Percentiles rank a stretch among this genome's conserved stretches.
Conservation (phyloP, 1,140 invertebrate species). For the Macrotrachela quadricornifera region DNA sequence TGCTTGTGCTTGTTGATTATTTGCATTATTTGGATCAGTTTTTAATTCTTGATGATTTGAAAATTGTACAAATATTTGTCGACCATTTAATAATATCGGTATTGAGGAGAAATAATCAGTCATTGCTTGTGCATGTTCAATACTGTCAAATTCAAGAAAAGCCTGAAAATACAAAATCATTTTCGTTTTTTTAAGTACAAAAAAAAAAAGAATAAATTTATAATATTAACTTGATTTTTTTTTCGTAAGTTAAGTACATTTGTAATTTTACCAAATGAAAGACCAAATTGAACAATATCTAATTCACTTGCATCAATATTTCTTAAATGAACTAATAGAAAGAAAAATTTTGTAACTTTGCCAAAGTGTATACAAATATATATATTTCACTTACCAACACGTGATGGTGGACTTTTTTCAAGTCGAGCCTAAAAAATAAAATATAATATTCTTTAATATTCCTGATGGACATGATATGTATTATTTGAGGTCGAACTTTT, state of each 20-base stretch:
- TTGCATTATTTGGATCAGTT: conserved; percentile 10
- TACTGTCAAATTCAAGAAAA: conserved; percentile 82
- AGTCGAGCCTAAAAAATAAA: too few relatives aligned
- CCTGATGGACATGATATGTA: too few relatives aligned
- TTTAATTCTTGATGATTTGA: conserved; percentile 65
- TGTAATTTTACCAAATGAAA: conserved; percentile 74
- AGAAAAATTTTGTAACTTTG: too few relatives aligned
- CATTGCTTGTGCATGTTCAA: conserved; percentile 65
- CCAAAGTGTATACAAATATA: too few relatives aligned
- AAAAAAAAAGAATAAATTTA: not conserved
- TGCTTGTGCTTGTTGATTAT: not conserved
- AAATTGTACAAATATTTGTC: conserved; percentile 81
- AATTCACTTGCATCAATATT: conserved; percentile 41
- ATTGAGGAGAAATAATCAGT: conserved; percentile 69
- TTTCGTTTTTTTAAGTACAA: not conserved
- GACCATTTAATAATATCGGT: conserved; percentile 47
- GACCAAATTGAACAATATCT: conserved; percentile 75
- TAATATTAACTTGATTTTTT: conserved; percentile 51
- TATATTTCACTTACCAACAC: too few relatives aligned
- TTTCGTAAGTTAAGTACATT: conserved; percentile 79
- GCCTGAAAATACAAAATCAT: conserved; percentile 29
- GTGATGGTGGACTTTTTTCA: too few relatives aligned
- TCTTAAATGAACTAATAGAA: too few relatives aligned
- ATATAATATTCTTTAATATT: too few relatives aligned
- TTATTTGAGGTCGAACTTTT: too few relatives aligned